Percentiles rank a stretch among this genome's conserved stretches.
Conservation (phyloP, 1,140 invertebrate species). For the Oryzaephilus surinamensis region DNA sequence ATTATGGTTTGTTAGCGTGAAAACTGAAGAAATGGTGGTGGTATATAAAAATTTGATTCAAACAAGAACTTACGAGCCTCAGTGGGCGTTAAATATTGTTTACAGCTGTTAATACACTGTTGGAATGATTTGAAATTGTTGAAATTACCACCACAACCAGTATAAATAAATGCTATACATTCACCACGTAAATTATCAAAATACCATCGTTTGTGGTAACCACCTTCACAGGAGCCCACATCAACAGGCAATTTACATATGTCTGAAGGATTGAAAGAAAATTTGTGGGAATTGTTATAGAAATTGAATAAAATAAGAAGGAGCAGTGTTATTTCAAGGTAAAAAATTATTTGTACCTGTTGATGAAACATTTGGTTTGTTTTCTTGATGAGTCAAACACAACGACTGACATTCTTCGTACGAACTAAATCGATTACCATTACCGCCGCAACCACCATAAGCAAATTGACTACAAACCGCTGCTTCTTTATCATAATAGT, state of each 20-base stretch:
- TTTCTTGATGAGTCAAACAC: slow-evolving; percentile 42
- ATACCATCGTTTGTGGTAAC: slow-evolving; percentile 60
- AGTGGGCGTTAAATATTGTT: slow-evolving; percentile 36
- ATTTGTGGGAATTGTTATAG: too few species aligned
- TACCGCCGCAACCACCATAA: slow-evolving; percentile 80
- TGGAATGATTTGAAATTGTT: slow-evolving; percentile 69
- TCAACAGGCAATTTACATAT: slow-evolving; percentile 52
- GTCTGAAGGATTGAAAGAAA: slow-evolving; percentile 10
- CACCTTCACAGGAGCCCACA: slow-evolving; percentile 58
- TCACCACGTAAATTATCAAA: slow-evolving; percentile 61
- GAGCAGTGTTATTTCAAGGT: background rate
- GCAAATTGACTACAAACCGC: slow-evolving; percentile 56
- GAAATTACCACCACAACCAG: slow-evolving; percentile 67
- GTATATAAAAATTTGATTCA: background rate
- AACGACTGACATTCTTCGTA: slow-evolving; percentile 56
- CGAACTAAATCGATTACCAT: slow-evolving; percentile 69
- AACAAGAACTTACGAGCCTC: slow-evolving; percentile 37
- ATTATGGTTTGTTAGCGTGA: too few species aligned
- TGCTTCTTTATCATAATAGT: slow-evolving; percentile 52
- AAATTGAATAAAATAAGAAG: background rate
- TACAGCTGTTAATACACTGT: slow-evolving; percentile 51
- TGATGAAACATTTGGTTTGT: slow-evolving; percentile 15
- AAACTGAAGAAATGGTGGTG: background rate
- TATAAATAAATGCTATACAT: slow-evolving; percentile 68
- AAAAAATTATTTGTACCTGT: slow-evolving; percentile 17